These are phyloP conservation scores for Therioaphis trifolii DNA, from an alignment of 2,888 invertebrate genomes.

Conservation along the genomic window DNA sequence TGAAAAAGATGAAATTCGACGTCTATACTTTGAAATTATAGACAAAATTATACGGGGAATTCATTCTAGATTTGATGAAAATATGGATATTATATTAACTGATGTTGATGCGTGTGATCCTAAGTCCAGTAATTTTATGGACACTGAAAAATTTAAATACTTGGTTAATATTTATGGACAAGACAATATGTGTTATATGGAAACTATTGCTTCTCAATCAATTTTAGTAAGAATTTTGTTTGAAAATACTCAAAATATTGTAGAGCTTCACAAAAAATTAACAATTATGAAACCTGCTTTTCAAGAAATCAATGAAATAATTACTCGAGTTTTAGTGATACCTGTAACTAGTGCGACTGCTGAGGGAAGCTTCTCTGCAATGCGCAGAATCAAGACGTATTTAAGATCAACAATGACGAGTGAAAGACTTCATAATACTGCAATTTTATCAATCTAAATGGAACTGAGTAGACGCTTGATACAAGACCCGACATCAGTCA, in stretches of 20 bases:
- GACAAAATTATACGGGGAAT: neutral
- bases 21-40: conserved; percentile 10
- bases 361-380: no score
- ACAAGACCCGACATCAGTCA: no score
- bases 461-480: neutral
- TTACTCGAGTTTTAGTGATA: no score
- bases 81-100: neutral
- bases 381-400: no score
- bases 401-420: conserved; percentile 14
- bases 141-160: neutral
- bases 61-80: neutral
- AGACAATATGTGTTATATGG: neutral
- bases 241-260: neutral
- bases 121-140: conserved; percentile 5
- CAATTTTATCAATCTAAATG: conserved; percentile 6
- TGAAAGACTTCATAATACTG: conserved; percentile 4
- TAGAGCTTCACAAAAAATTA: no score
- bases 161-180: neutral
- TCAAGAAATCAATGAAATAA: no score
- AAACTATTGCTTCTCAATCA: conserved; percentile 6
- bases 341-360: no score
- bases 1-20: conserved; percentile 9
- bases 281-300: no score
- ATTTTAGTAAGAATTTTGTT: conserved; percentile 1
- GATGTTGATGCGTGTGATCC: conserved; percentile 10